A percentile compares a stretch with the other conserved stretches of the same genome.
Evolutionary conservation across 2,888 invertebrate species (phyloP).

Genomic region (Drosophila paranaensis): DNA sequence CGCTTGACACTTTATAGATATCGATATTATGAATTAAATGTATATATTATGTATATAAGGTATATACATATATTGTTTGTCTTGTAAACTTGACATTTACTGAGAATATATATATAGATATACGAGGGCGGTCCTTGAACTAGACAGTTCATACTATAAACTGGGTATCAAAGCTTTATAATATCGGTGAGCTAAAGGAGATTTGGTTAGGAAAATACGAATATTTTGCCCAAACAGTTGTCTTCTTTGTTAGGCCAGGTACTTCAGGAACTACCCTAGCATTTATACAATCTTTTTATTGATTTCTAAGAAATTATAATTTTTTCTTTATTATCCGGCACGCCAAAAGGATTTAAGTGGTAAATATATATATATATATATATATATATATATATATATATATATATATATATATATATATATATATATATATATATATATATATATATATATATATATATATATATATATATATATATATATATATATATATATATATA

Average conservation of each 20-base stretch:
- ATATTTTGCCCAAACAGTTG: too few species aligned
- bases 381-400: background rate
- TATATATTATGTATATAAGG: background rate
- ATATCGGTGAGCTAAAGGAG: too few species aligned
- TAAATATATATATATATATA: background rate
- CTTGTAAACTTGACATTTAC: background rate
- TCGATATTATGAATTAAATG: slow-evolving; percentile 1
- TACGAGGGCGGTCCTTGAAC: background rate
- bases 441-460: background rate
- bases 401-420: background rate
- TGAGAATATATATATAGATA: background rate
- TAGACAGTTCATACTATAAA: too few species aligned
- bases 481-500: background rate
- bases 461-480: background rate
- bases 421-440: background rate
- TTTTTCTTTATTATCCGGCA: too few species aligned
- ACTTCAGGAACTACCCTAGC: too few species aligned
- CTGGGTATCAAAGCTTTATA: too few species aligned
- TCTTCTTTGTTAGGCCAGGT: too few species aligned
- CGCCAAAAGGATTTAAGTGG: background rate
- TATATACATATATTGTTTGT: background rate
- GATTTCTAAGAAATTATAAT: too few species aligned
- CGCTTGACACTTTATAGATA: background rate
- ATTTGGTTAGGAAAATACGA: too few species aligned
- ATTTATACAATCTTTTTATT: too few species aligned